Base-by-base conservation (phyloP, 2,888 invertebrate genomes). In the Notodromas monacha region DNA sequence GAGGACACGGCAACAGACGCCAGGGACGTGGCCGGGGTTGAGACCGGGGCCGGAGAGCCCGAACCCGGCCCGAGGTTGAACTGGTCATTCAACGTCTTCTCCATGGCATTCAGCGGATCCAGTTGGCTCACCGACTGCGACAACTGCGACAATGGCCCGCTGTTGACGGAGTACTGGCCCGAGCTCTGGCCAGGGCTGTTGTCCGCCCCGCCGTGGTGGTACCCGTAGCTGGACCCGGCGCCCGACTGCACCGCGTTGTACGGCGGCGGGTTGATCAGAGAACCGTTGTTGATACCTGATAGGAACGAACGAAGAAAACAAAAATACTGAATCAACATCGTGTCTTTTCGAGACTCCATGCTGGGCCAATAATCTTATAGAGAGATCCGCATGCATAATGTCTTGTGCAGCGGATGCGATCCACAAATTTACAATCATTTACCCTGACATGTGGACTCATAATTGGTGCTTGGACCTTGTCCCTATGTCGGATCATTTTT, bases 101-200 rank as follows among this genome's bases (percentile, higher is more conserved):
- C 79, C 70, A 79, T 79, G 30, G 77, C 77, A 45, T 76, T 77
- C 4, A 79, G 58, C 28, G 77, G 76, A 52, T 79, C 77, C 38
- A 79, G 55, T n/a, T 73, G 69, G 45, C 72, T 74, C 34, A 73
- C 73, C 12, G 70, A 70, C 39, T 77, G 76, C 44, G 65, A 72
- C 34, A 77, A 55, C 48, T 74, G 74, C 15, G 70, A 66, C 34
- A 74, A 50, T 8, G 74, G 70, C 31, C 70, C 70, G 36, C 54
- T 56, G 15, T 35, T 35, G 26, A 34, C 35, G n/a, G n/a, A n/a
- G n/a, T n/a, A n/a, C n/a, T n/a, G n/a, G 15, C 35, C 32, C 12
- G 36, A 32, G 8, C 34, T 14, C 14, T 26, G 8, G 30, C 29
- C 26, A 11, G 10, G 21, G 5, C 14, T 12, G 14, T 14, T 27